Evolutionary conservation across 1,140 invertebrate species (phyloP).

Genomic region (Anagrus nilaparvatae): DNA sequence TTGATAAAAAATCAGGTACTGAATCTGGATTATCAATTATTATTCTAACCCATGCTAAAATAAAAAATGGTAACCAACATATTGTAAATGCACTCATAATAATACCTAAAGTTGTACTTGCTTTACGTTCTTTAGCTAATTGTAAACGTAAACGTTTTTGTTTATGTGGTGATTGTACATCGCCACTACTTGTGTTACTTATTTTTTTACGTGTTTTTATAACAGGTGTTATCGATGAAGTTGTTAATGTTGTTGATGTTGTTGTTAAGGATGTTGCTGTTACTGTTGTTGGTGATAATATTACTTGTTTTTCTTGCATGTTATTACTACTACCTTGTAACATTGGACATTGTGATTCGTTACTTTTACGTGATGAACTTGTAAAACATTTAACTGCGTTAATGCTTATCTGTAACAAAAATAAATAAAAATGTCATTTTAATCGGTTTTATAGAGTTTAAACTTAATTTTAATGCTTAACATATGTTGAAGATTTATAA

Average conservation of each 20-base stretch:
- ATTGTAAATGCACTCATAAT: slow-evolving; percentile 95
- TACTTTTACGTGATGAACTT: slow-evolving; percentile 51
- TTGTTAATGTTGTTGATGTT: slow-evolving; percentile 24
- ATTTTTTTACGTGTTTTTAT: slow-evolving; percentile 35
- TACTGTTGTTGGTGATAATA: no score
- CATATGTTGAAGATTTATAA: not conserved
- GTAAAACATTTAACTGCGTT: slow-evolving; percentile 49
- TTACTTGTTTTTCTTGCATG: no score
- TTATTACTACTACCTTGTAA: no score
- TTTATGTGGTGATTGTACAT: slow-evolving; percentile 44
- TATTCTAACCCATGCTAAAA: slow-evolving; percentile 77
- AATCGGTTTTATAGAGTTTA: not conserved
- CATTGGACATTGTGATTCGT: slow-evolving; percentile 67
- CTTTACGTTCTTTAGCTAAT: slow-evolving; percentile 82
- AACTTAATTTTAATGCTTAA: not conserved
- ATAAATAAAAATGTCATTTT: slow-evolving; percentile 6
- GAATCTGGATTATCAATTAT: slow-evolving; percentile 56
- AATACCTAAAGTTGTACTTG: slow-evolving; percentile 91
- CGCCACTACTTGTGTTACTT: slow-evolving; percentile 40
- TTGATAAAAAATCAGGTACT: slow-evolving; percentile 50
- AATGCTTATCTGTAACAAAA: slow-evolving; percentile 55
- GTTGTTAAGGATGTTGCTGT: slow-evolving; percentile 20
- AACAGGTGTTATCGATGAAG: slow-evolving; percentile 31
- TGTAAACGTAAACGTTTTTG: slow-evolving; percentile 66
- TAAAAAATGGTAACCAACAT: slow-evolving; percentile 97